A percentile compares a stretch with the other conserved stretches of the same genome.
Conservation (phyloP, 2,113 vertebrate species). For the Lepus europaeus region DNA sequence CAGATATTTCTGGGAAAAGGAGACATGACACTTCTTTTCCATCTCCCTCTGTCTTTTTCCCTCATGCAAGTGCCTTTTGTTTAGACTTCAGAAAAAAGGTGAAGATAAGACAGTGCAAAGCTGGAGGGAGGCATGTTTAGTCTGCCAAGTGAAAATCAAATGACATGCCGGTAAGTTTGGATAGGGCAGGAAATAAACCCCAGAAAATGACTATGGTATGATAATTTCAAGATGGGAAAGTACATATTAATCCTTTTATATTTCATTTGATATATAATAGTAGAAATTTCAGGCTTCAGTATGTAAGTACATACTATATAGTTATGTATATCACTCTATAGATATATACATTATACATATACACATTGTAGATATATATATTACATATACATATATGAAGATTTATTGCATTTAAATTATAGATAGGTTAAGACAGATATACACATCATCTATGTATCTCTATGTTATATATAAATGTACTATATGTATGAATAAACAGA, state of each 20-base stretch:
- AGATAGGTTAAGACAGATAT: neutral
- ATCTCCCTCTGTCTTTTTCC: neutral
- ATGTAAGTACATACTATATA: neutral
- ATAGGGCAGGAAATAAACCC: neutral
- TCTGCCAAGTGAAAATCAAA: neutral
- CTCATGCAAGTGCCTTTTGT: neutral
- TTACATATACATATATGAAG: neutral
- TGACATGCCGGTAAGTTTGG: neutral
- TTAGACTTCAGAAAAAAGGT: neutral
- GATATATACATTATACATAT: neutral
- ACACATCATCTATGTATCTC: neutral
- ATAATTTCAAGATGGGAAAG: neutral
- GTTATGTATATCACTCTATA: neutral
- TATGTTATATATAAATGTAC: neutral
- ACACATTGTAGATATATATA: neutral
- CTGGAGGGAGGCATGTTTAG: neutral
- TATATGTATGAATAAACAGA: neutral
- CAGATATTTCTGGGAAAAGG: neutral
- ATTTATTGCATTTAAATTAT: neutral
- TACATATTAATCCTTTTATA: neutral
- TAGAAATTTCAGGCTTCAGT: neutral
- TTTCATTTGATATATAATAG: neutral
- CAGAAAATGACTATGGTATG: neutral
- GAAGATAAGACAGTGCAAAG: neutral
- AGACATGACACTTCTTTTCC: neutral